Percentiles rank a stretch among this genome's conserved stretches.
Evolutionary conservation across 1,140 invertebrate species (phyloP).

Genomic region (Ostrea edulis): DNA sequence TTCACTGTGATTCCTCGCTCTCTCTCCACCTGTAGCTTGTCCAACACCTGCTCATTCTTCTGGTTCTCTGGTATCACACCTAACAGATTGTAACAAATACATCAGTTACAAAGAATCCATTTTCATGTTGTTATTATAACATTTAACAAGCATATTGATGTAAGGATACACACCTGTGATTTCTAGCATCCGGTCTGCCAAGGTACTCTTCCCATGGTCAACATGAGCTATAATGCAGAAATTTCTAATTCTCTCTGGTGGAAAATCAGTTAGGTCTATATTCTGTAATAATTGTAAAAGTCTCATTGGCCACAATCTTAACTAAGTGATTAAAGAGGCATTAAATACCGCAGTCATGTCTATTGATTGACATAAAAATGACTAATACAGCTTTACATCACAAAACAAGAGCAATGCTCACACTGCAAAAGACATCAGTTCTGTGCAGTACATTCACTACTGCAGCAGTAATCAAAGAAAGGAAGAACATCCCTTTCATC

Average conservation of each 20-base stretch:
- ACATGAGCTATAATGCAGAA: constrained; percentile 99
- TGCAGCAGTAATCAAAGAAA: too few species aligned
- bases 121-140: not conserved
- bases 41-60: constrained; percentile 89
- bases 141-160: not conserved
- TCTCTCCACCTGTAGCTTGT: constrained; percentile 93
- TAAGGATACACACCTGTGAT: constrained; percentile 84
- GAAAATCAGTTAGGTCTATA: constrained; percentile 77
- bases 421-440: too few species aligned
- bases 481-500: too few species aligned
- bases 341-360: too few species aligned
- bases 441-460: too few species aligned
- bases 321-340: too few species aligned
- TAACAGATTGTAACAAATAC: constrained; percentile 52
- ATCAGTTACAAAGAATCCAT: not conserved
- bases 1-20: constrained; percentile 98
- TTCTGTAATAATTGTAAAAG: constrained; percentile 27
- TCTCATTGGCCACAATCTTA: too few species aligned
- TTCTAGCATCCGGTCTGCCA: constrained; percentile 95
- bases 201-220: constrained; percentile 98
- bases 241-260: constrained; percentile 90
- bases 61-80: constrained; percentile 86
- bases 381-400: too few species aligned
- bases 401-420: too few species aligned
- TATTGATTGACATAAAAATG: too few species aligned